A percentile compares a stretch with the other conserved stretches of the same genome.
phyloP scores from a whole-genome alignment of 2,797 vertebrate genomes.

The Helarctos malayanus region DNA sequence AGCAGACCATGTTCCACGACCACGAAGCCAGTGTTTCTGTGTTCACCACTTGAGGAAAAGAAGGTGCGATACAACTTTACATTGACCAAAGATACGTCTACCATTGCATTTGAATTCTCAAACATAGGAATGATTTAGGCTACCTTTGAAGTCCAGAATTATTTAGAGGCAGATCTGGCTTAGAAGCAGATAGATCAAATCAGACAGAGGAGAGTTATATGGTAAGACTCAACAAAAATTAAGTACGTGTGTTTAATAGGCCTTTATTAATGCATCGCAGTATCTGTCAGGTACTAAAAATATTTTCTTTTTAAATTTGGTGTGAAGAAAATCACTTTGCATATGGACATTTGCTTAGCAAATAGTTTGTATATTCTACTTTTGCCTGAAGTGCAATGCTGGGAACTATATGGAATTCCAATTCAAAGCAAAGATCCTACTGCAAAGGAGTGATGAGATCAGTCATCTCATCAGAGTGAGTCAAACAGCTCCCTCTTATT shows the following conservation, averaged over 20 bases:
- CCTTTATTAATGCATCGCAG: conserved; percentile 76
- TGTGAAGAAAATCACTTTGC: neutral
- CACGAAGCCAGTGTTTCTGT: neutral
- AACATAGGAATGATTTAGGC: conserved; percentile 82
- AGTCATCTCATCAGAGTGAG: neutral
- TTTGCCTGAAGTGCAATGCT: neutral
- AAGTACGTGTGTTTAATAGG: conserved; percentile 79
- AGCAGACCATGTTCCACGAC: neutral
- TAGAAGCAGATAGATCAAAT: conserved; percentile 80
- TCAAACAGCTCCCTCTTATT: neutral
- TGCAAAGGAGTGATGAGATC: neutral
- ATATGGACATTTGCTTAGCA: neutral
- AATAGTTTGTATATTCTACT: neutral
- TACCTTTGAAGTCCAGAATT: conserved; percentile 84
- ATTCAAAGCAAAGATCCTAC: neutral
- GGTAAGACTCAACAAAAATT: conserved; percentile 75
- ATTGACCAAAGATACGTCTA: conserved; percentile 78
- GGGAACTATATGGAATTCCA: neutral
- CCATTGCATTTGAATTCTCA: conserved; percentile 75
- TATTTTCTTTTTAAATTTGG: neutral
- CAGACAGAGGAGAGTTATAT: conserved; percentile 79
- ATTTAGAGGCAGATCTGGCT: conserved; percentile 83
- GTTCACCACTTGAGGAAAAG: neutral
- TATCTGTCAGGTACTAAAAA: conserved; percentile 63
- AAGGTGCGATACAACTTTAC: neutral